A percentile compares a stretch with the other conserved stretches of the same genome.
phyloP scores from a whole-genome alignment of 2,113 vertebrate species.

The Pelecanoides urinatrix region DNA sequence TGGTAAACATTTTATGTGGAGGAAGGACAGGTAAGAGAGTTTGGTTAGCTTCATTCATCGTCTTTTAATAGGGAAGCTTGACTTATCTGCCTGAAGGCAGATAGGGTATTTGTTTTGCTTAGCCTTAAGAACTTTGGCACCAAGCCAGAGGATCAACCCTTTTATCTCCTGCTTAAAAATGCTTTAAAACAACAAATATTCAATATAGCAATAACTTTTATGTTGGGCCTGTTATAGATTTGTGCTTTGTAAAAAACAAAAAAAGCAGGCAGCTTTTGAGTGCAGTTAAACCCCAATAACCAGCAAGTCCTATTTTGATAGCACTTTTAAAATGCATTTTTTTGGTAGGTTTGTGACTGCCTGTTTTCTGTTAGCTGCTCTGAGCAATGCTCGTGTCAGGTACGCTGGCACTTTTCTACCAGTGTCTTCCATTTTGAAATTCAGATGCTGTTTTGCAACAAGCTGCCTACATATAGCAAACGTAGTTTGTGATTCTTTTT shows the following conservation, averaged over 20 bases:
- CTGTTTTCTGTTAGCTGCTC: background rate
- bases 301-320: background rate
- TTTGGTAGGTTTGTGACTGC: background rate
- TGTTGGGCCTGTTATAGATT: background rate
- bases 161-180: background rate
- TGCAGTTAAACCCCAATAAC: background rate
- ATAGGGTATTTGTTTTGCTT: background rate
- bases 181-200: background rate
- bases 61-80: background rate
- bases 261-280: background rate
- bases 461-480: background rate
- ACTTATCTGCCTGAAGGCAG: background rate
- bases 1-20: background rate
- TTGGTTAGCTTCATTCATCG: background rate
- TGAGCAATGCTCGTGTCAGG: background rate
- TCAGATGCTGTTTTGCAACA: background rate
- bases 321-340: background rate
- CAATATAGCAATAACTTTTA: background rate
- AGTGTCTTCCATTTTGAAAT: background rate
- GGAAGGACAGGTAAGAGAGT: background rate
- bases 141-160: background rate
- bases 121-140: background rate
- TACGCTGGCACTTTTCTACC: background rate
- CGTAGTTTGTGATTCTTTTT: background rate
- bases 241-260: background rate